Evolutionary conservation across 2,113 vertebrate species (phyloP).

Genomic region (Tauraco erythrolophus): DNA sequence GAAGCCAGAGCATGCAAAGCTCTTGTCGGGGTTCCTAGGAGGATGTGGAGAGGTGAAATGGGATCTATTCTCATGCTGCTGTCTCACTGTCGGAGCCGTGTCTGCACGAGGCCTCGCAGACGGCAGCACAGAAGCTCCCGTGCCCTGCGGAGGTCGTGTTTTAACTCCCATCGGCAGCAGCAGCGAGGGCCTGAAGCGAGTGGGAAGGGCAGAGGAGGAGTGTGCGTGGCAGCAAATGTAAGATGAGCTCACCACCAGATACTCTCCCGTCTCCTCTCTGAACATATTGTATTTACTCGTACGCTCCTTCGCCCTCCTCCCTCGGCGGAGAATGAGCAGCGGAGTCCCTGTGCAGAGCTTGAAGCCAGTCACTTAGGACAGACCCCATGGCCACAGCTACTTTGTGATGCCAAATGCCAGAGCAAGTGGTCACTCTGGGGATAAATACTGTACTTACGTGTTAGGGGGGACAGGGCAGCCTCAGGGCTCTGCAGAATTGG

Average conservation of each 20-base stretch:
- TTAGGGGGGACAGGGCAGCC: not conserved
- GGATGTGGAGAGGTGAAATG: not conserved
- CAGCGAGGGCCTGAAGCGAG: not conserved
- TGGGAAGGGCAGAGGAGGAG: conserved; percentile 32
- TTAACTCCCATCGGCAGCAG: not conserved
- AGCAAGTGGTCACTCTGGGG: not conserved
- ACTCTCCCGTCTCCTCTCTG: not conserved
- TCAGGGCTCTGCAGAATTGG: not conserved
- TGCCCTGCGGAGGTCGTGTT: not conserved
- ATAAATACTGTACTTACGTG: not conserved
- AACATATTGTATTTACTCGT: conserved; percentile 39
- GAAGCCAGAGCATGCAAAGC: not conserved
- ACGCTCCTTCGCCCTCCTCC: not conserved
- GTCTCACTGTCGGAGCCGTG: not conserved
- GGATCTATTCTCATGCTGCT: not conserved
- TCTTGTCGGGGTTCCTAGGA: not conserved
- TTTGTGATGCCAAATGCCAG: not conserved
- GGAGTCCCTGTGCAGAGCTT: not conserved
- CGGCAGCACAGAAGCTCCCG: not conserved
- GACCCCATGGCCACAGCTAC: not conserved
- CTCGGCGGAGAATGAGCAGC: not conserved
- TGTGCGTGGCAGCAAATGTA: not conserved
- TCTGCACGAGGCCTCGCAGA: not conserved
- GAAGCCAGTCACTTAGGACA: not conserved
- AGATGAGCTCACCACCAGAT: conserved; percentile 47